A percentile compares a stretch with the other conserved stretches of the same genome.
Evolutionary conservation across 2,888 invertebrate genomes (phyloP).

Genomic region (Aphidoletes aphidimyza): DNA sequence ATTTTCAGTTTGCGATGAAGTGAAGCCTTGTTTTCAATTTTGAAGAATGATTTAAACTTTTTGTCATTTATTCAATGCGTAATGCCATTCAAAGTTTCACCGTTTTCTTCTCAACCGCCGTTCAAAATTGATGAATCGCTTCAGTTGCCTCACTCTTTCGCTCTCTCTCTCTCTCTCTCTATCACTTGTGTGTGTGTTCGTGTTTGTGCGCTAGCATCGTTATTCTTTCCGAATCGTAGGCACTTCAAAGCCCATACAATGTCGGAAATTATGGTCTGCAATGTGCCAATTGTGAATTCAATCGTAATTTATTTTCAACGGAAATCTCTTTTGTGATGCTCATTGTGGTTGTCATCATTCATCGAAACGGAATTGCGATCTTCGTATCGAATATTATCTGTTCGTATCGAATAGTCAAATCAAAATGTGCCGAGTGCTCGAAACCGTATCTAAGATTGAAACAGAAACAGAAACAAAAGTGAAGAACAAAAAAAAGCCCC

Average conservation of each 20-base stretch:
- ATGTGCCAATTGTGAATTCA: background rate
- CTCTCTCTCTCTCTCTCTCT: no score
- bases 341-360: constrained; percentile 43
- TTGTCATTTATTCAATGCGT: background rate
- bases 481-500: no score
- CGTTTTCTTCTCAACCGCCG: background rate
- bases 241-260: background rate
- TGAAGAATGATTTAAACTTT: constrained; percentile 36
- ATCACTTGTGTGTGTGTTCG: no score
- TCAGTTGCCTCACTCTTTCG: background rate
- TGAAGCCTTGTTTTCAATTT: background rate
- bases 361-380: constrained; percentile 1
- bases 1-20: background rate
- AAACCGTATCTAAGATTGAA: background rate
- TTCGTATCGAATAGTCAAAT: background rate
- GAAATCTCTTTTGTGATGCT: constrained; percentile 11
- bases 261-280: background rate
- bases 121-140: constrained; percentile 43
- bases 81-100: constrained; percentile 30
- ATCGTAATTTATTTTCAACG: constrained; percentile 29
- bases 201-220: no score
- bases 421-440: background rate
- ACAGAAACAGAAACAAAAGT: background rate
- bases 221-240: no score
- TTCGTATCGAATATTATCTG: constrained; percentile 29